These are phyloP conservation scores for Tridacna crocea DNA, from an alignment of 2,888 invertebrate species.

Conservation along the genomic window DNA sequence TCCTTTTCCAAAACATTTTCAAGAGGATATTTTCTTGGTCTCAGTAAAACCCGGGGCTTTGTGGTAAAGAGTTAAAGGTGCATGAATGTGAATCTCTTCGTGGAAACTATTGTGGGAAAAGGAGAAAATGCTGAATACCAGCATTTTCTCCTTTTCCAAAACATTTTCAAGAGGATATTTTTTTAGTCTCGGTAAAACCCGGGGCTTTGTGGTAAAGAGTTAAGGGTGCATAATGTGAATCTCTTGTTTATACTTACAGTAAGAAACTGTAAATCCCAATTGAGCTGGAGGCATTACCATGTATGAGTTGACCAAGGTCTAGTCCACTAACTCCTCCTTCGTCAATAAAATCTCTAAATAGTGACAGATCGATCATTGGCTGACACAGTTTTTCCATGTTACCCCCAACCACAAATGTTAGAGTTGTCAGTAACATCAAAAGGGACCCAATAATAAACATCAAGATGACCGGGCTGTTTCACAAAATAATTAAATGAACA, in stretches of 20 bases:
- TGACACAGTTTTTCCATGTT: slow-evolving; percentile 74
- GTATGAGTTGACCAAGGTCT: slow-evolving; percentile 56
- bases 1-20: too few species aligned
- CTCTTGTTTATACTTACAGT: slow-evolving; percentile 55
- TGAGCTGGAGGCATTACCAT: slow-evolving; percentile 49
- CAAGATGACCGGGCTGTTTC: slow-evolving; percentile 62
- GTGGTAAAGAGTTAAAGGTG: too few species aligned
- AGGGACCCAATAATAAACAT: slow-evolving; percentile 69
- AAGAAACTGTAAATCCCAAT: slow-evolving; percentile 62
- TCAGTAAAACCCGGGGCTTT: too few species aligned
- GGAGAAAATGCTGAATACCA: too few species aligned
- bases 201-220: too few species aligned
- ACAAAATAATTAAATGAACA: neutral
- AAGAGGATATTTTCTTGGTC: too few species aligned
- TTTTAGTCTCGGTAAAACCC: too few species aligned
- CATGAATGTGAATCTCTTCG: too few species aligned
- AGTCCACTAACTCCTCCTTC: slow-evolving; percentile 60
- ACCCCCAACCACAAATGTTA: slow-evolving; percentile 73
- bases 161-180: too few species aligned
- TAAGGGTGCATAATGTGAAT: too few species aligned
- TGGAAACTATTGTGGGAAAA: too few species aligned
- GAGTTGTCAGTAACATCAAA: slow-evolving; percentile 71
- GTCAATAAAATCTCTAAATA: slow-evolving; percentile 69
- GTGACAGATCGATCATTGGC: slow-evolving; percentile 68
- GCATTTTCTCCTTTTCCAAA: too few species aligned